phyloP scores from a whole-genome alignment of 2,888 invertebrate genomes.

The Caenorhabditis panamensis region DNA sequence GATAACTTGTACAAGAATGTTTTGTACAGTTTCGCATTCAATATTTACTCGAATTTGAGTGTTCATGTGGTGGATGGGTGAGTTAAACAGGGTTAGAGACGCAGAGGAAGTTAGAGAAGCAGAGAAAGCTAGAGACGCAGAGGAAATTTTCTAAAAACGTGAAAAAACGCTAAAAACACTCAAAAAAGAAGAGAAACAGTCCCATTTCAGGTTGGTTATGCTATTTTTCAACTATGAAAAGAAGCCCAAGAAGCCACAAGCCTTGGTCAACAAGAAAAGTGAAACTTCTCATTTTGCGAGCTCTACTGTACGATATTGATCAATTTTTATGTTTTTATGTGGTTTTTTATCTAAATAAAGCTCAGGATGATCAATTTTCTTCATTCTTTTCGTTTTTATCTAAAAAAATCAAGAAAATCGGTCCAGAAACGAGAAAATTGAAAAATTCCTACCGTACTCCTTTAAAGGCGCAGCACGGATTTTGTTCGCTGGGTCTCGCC shows the following conservation, averaged over 20 bases:
- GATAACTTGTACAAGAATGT: neutral
- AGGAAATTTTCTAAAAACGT: too few species aligned
- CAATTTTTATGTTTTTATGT: neutral
- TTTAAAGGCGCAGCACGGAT: too few species aligned
- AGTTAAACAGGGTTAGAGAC: neutral
- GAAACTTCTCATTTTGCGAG: neutral
- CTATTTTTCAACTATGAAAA: conserved; percentile 34
- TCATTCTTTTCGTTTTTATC: too few species aligned
- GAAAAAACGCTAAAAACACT: too few species aligned
- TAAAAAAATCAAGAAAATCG: too few species aligned
- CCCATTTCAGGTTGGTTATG: conserved; percentile 29
- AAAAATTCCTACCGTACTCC: too few species aligned
- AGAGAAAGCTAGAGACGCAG: too few species aligned
- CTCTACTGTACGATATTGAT: neutral
- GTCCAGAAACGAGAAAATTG: too few species aligned
- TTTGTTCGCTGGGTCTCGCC: too few species aligned
- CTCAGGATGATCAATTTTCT: too few species aligned
- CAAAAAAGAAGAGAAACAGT: neutral
- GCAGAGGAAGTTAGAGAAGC: neutral
- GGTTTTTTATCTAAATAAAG: too few species aligned
- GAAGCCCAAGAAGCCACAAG: neutral
- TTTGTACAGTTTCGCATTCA: conserved; percentile 16
- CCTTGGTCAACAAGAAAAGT: neutral
- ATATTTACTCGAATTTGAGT: conserved; percentile 26
- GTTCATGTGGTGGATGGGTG: conserved; percentile 32